Evolutionary conservation across 2,888 invertebrate species (phyloP), one percentile per base, ranked within the genome.

Genomic region (Macrosoma leucophasiata): DNA sequence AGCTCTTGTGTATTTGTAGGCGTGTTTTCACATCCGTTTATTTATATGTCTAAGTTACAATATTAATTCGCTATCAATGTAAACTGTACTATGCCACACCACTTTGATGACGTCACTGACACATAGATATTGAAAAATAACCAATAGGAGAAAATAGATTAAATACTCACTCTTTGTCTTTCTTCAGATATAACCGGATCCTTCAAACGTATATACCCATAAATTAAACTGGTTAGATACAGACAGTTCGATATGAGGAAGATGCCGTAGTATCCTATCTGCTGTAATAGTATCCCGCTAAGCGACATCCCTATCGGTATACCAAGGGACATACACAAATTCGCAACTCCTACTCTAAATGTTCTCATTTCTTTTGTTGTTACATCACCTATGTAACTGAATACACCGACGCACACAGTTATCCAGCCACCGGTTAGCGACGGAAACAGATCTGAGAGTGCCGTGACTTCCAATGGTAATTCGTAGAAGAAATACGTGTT

Each of bases 361-460:
- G 90, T 90, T 55, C 89, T 85, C 57, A 84, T 85, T 58, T 87
- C 84, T 47, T 84, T 81, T 13, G 82, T 82, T 2, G 89, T 86
- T 39, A 88, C 84, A 51, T 88, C 87, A 52, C 88, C 86, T 21
- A 90, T 84, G 58, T 89, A 89, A 57, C 87, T 88, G 76, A 89
- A 86, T 48, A 89, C 81, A 46, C 87, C 86, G 52, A 87, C 86
- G 55, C 87, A 86, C 67, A 87, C 85, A 26, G 86, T 85, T 50
- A 86, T 85, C 86, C 86, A 86, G 27, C 87, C 86, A 22, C 88
- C 88, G 27, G 86, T 82, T 35, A 88, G 47, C 22, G 87, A 85
- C 43, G 86, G 85, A 50, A 87, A 86, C 31, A 86, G 64, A 54
- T 87, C 87, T 15, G 82, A 79, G 26, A 87, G 70, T 34, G 85